Evolutionary conservation across 2,888 invertebrate species (phyloP), one percentile per base, ranked within the genome.

Genomic region (Drosophila anomelani): DNA sequence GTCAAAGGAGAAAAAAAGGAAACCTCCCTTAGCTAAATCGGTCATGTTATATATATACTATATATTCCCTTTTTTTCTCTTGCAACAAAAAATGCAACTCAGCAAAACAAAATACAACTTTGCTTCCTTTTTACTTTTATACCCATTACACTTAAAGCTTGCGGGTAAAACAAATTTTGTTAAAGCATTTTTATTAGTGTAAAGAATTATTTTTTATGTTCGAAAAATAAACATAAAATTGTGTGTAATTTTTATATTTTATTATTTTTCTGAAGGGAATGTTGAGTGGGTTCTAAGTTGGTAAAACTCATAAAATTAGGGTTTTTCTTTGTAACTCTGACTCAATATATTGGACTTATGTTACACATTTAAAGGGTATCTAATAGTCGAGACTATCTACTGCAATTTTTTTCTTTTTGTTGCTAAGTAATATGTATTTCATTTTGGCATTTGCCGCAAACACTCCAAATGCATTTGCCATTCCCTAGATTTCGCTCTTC

Each of bases 391-490:
- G 15, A 17, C 64, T 4, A 5, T 12, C 1, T 8, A 1, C 0
- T 34, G 3, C 4, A 10, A 5, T 29, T 44, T 26, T 5, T 13
- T 23, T 49, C 59, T 72, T 49, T 68, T 76, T 79, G 77, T 84
- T 84, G 77, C 81, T 79, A 84, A 84, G 85, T 88, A 88, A 76
- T 76, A 69, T 85, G 85, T 87, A 85, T 88, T 84, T 88, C 83
- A 79, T 88, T 85, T 85, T 79, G 81, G 86, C 77, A 86, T 75
- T 68, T 84, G 86, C 88, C 88, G 73, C 86, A 85, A 84, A 88
- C 84, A 85, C 84, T 84, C 81, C 83, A 88, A 85, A 88, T 85
- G 88, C 86, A 88, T 88, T 85, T 85, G 79, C 76, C 86, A 78
- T 77, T 59, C 80, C 85, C 79, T 43, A 68, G 62, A 63, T 66